Evolutionary conservation across 2,888 invertebrate species (phyloP).

Genomic region (Heliconius erato): DNA sequence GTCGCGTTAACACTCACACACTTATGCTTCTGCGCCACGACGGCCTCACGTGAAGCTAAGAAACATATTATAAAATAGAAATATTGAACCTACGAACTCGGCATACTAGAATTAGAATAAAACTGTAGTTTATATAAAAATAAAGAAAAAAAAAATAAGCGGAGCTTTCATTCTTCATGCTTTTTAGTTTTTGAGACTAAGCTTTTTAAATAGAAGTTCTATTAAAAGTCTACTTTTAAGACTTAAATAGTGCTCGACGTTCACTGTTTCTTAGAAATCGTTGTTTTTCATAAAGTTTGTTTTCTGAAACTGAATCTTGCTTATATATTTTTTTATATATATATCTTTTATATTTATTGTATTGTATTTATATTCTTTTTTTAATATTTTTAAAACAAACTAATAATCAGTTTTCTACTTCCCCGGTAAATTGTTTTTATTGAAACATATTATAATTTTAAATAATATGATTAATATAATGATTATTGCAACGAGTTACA

Average conservation of each 20-base stretch:
- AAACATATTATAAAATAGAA: background rate
- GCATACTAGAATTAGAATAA: background rate
- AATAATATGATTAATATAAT: too few species aligned
- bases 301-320: constrained; percentile 2
- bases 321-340: background rate
- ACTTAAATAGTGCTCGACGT: constrained; percentile 19
- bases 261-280: constrained; percentile 12
- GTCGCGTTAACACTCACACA: too few species aligned
- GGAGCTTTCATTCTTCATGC: background rate
- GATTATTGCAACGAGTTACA: too few species aligned
- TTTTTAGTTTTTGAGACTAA: constrained; percentile 14
- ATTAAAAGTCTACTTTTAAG: constrained; percentile 20
- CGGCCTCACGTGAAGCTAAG: background rate
- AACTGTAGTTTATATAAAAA: background rate
- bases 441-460: too few species aligned
- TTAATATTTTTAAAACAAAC: background rate
- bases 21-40: too few species aligned
- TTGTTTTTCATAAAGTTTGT: constrained; percentile 21
- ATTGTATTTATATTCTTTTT: too few species aligned
- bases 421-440: too few species aligned
- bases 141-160: background rate
- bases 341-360: background rate
- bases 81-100: background rate
- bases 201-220: constrained; percentile 20
- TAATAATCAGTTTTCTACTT: too few species aligned